phyloP scores from a whole-genome alignment of 2,888 invertebrate species.

The Callosobruchus maculatus region DNA sequence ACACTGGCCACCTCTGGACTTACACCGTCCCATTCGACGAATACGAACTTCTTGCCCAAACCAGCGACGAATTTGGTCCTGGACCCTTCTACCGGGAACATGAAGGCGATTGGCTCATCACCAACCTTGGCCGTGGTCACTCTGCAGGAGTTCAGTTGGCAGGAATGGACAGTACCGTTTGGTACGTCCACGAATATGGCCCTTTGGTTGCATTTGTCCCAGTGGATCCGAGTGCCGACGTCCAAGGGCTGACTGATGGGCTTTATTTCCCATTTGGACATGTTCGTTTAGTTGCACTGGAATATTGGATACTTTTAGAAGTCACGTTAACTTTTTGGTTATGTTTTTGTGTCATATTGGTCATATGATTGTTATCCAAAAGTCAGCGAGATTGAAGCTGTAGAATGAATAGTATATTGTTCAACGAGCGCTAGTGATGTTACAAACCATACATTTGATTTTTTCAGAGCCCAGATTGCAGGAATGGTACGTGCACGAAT shows the following conservation, averaged over 20 bases:
- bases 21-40: slow-evolving; percentile 61
- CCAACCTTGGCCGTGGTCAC: slow-evolving; percentile 27
- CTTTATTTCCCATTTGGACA: slow-evolving; percentile 1
- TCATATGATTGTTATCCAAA: neutral
- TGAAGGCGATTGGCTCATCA: slow-evolving; percentile 47
- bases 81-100: slow-evolving; percentile 59
- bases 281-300: neutral
- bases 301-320: neutral
- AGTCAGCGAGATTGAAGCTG: no score
- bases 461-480: no score
- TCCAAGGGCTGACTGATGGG: slow-evolving; percentile 4
- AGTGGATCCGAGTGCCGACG: slow-evolving; percentile 69
- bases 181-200: slow-evolving; percentile 65
- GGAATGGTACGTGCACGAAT: slow-evolving; percentile 62
- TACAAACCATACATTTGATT: no score
- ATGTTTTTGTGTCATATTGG: neutral
- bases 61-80: slow-evolving; percentile 60
- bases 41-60: slow-evolving; percentile 53
- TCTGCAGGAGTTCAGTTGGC: slow-evolving; percentile 26
- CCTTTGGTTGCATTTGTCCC: slow-evolving; percentile 59
- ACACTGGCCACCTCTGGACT: slow-evolving; percentile 49
- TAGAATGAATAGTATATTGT: no score
- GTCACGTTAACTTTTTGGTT: neutral
- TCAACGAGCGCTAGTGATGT: no score
- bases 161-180: slow-evolving; percentile 32